Evolutionary conservation across 2,113 vertebrate genomes (phyloP), one percentile per base, ranked within the genome.

Genomic region (Colaptes auratus): DNA sequence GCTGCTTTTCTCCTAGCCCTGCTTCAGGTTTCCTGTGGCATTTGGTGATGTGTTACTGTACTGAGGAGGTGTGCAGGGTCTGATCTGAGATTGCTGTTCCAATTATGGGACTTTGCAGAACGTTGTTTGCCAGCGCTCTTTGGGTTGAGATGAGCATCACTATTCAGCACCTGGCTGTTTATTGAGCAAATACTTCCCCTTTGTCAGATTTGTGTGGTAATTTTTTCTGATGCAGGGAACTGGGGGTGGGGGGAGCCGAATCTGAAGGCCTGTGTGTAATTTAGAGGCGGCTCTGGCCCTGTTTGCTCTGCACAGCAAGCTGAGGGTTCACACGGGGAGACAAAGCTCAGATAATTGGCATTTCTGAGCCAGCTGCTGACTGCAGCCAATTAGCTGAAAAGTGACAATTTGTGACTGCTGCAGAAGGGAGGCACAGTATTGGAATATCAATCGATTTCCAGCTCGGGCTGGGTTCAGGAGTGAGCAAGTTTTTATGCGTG

Each of bases 351-450:
- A 24, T 91, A 95, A 95, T 90, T 96, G 94, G 79, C 76, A 58
- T 95, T 88, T 92, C 65, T 72, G 72, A 91, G 76, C 95, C 91
- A 83, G 42, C 67, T 93, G 82, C 91, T 93, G 87, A 80, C 95
- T 93, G 93, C 79, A 94, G 77, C 95, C 93, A 94, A 77, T 97
- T 96, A 95, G 88, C 88, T 91, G 88, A 64, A 25, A 83, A 96
- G 95, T 64, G 93, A 95, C 91, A 88, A 91, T 97, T 96, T 92
- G 96, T 92, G 91, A 50, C 89, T 91, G 3, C 95, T 83, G 88
- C 94, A 91, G 69, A 33, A 74, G 80, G 79, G 94, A 18, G 5
- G 78, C 71, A 58, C 77, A 48, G 27, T 35, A n/a, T 74, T 81
- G 80, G 88, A 94, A 95, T 91, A 63, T 92, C 60, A 95, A 97